Base-by-base conservation (phyloP, 2,888 invertebrate species). In the Craniophora ligustri region DNA sequence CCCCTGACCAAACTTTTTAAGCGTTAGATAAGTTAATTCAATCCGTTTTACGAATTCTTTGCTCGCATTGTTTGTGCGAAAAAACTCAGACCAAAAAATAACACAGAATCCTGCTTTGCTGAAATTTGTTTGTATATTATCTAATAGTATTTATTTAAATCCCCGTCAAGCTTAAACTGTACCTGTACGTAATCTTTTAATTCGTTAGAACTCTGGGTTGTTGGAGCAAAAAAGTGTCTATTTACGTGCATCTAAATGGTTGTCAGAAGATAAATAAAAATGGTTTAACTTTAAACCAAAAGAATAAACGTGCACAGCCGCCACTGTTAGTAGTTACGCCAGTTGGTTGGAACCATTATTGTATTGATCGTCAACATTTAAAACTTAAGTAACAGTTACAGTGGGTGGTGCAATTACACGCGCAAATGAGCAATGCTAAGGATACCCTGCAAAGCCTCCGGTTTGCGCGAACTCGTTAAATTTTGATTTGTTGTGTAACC, bases 401-500 rank as follows among this genome's bases (percentile, higher is more conserved):
- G 73, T 76, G 78, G 82, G 83, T 82, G 80, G 80, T 85, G 85
- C 85, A 91, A 92, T 92, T 85, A 92, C 84, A 91, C 84, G 92
- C 84, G 75, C 70, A 86, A 88, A 82, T 82, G 85, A 80, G 72
- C 84, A 79, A 69, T 68, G 81, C 79, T 79, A 81, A 78, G 84
- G 78, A 79, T 79, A 81, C 82, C 81, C 75, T 72, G 78, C 81
- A 82, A 84, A 82, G 78, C 82, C 81, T 76, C 82, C 78, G 77
- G 78, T 86, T 89, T 87, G 87, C 86, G 83, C 82, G 86, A 87
- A 88, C 91, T 91, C 88, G 87, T 92, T 92, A 92, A 92, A 86
- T 81, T 89, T 90, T 90, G 88, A 91, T 92, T 92, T 92, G 90
- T 91, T 90, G 91, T 92, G 91, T 86, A 91, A 90, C 92, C 93